Percentiles rank a stretch among this genome's conserved stretches.
These are phyloP conservation scores for Laothoe populi DNA, from an alignment of 2,888 invertebrate genomes.

Conservation along the genomic window DNA sequence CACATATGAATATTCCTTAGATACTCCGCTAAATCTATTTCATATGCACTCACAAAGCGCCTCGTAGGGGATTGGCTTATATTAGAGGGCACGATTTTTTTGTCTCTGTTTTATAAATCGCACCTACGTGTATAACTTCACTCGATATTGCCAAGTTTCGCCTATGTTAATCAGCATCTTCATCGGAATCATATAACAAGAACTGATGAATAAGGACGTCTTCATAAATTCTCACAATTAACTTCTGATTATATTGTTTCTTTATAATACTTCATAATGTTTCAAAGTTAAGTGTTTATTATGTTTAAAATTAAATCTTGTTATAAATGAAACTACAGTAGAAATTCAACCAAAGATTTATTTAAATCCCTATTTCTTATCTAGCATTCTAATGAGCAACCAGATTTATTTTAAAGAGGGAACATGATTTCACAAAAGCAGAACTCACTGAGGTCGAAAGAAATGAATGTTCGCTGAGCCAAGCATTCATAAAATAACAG, in stretches of 20 bases:
- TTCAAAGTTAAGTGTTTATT: neutral
- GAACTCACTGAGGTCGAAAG: conserved; percentile 22
- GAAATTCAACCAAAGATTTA: conserved; percentile 27
- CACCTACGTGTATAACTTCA: too few relatives aligned
- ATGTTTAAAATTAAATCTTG: neutral
- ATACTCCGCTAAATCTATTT: too few relatives aligned
- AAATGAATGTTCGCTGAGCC: conserved; percentile 21
- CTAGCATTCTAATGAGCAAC: conserved; percentile 25
- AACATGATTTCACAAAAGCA: conserved; percentile 23
- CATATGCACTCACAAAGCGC: too few relatives aligned
- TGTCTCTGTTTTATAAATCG: too few relatives aligned
- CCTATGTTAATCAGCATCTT: too few relatives aligned
- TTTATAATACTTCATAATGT: neutral
- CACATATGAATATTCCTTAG: too few relatives aligned
- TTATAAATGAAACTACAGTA: neutral
- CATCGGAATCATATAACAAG: too few relatives aligned
- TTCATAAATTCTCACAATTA: too few relatives aligned
- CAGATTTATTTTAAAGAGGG: conserved; percentile 23
- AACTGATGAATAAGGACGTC: too few relatives aligned
- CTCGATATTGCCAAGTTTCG: too few relatives aligned
- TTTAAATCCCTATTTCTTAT: conserved; percentile 20
- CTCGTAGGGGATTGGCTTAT: too few relatives aligned
- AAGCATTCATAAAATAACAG: conserved; percentile 1
- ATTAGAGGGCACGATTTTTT: too few relatives aligned
- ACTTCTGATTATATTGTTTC: neutral